A percentile compares a stretch with the other conserved stretches of the same genome.
Conservation (phyloP, 2,888 invertebrate genomes). For the Harmothoe impar region DNA sequence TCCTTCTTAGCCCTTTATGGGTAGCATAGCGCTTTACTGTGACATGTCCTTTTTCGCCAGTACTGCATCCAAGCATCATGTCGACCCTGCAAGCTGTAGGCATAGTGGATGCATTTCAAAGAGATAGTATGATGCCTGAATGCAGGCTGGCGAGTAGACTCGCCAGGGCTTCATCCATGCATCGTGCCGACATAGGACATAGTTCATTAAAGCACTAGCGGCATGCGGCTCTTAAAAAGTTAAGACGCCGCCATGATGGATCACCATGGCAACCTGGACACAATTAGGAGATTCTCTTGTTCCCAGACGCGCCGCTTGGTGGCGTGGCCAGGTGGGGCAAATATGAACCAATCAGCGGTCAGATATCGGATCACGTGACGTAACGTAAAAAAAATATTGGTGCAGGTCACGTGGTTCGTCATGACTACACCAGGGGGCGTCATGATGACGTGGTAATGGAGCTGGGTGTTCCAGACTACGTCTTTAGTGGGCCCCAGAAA, state of each 20-base stretch:
- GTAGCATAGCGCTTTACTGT: neutral
- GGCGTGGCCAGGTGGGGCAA: slow-evolving; percentile 43
- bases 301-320: slow-evolving; percentile 1
- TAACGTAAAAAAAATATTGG: slow-evolving; percentile 26
- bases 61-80: no score
- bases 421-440: slow-evolving; percentile 49
- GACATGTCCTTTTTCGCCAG: neutral
- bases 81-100: no score
- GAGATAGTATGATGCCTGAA: no score
- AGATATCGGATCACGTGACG: slow-evolving; percentile 52
- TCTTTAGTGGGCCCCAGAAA: no score
- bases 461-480: neutral
- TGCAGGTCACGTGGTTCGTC: slow-evolving; percentile 19
- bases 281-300: slow-evolving; percentile 31
- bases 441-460: neutral
- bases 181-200: no score
- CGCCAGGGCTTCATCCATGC: no score
- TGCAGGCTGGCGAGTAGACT: no score
- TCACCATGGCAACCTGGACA: slow-evolving; percentile 44
- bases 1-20: neutral
- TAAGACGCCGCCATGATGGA: neutral
- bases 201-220: no score
- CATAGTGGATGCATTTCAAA: no score
- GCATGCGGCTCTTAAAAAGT: neutral
- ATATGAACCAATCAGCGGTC: slow-evolving; percentile 41